Base-by-base conservation (phyloP, 1,140 invertebrate species). In the Temnothorax curvispinosus region DNA sequence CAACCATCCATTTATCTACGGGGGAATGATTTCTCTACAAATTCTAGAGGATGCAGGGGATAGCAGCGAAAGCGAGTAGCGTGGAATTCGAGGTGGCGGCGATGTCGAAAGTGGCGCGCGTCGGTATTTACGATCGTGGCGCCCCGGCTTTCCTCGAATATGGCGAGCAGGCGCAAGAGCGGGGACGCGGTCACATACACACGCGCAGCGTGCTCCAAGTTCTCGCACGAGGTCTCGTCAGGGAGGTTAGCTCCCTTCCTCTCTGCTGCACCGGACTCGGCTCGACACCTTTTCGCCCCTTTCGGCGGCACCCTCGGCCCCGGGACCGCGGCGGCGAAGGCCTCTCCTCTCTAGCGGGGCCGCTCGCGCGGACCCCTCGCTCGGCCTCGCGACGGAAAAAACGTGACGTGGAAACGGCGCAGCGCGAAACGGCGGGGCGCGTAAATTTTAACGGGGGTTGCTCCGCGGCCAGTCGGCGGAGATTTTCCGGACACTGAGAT, bases 401-500 rank as follows among this genome's bases (percentile, higher is more conserved):
- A 13, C 32, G 5, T 38, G 67, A 54, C 32, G n/a, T 41, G 6
- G 11, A 65, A 69, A 21, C 52, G 50, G 58, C 41, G 44, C 41
- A 13, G 56, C 44, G 77, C 87, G 75, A n/a, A 4, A 54, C 52
- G 47, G 47, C 9, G 50, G 50, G 13, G 0, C 52, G 52, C 15
- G 85, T 41, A 72, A 89, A 90, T 77, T 90, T 80, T 64, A 85
- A 82, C 44, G 86, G 38, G 82, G 69, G 58, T 27, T 84, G 77
- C 81, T 80, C 80, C 84, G 90, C 64, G 82, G 74, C 84, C 84
- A 88, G 87, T 80, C 93, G 91, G 91, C 93, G 90, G 90, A 89
- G 91, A 95, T 95, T 94, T 94, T 95, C 93, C 92, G 91, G 91
- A 92, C 92, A 95, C 94, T 94, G 94, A 94, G 93, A 94, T 94